Base-by-base conservation (phyloP, 2,888 invertebrate species). In the Cenopis cana region DNA sequence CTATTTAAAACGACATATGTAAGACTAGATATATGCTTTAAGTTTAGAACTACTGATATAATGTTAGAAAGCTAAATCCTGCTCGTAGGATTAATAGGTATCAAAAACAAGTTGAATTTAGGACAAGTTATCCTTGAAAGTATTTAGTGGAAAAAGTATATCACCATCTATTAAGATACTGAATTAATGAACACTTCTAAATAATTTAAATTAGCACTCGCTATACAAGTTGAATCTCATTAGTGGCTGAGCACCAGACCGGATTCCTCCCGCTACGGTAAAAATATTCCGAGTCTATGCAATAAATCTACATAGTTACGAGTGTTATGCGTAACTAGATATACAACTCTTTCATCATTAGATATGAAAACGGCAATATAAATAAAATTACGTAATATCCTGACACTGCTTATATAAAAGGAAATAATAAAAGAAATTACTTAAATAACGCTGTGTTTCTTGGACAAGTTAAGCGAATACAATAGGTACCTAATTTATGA, bases 211-310 rank as follows among this genome's bases (percentile, higher is more conserved):
- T 64, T 64, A 64, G 50, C 50, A 41, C 50, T 50, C 56, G 50
- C 57, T 56, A 57, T 18, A 56, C 49, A 36, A 64, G 64, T 64
- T 57, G 57, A 57, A 57, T 69, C 56, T 64, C 69, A 69, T 69
- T 69, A 61, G 60, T 68, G 18, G 55, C 61, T 69, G 12, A 69
- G 65, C 66, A 60, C 36, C n/a, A n/a, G n/a, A 66, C 36, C 52
- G 60, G 46, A 36, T 70, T 70, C 59, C 65, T 60, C 17, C 36
- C 36, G 54, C 54, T 36, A 65, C 38, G 69, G 64, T 55, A 57
- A 41, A 60, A 54, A 49, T 17, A 49, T 49, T 20, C 36, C 59
- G 29, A 36, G 24, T 52, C 29, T 41, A 52, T 18, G 20, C 41
- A 70, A 33, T 41, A 41, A 56, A 65, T 57, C 46, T 70, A 60